phyloP scores from a whole-genome alignment of 53 echinoderm and acorn worm genomes.

The Temnopleurus reevesii region DNA sequence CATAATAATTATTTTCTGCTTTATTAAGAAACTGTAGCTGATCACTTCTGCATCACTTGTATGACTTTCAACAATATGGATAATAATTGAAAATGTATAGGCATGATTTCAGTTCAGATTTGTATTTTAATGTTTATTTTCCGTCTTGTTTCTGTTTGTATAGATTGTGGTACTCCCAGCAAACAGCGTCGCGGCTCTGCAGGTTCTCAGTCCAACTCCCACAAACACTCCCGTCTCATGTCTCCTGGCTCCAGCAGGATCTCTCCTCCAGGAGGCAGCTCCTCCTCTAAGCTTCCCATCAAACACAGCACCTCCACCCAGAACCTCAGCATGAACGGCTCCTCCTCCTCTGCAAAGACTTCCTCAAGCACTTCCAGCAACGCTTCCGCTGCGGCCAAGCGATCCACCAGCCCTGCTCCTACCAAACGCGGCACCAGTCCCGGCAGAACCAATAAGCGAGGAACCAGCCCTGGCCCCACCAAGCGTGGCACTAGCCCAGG shows the following conservation, averaged over 20 bases:
- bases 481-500: conserved; percentile 41
- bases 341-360: background rate
- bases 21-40: too few relatives aligned
- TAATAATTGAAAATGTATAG: too few relatives aligned
- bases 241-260: conserved; percentile 40
- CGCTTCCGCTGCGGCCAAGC: conserved; percentile 14
- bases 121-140: too few relatives aligned
- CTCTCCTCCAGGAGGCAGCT: background rate
- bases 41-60: too few relatives aligned
- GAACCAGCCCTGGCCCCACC: conserved; percentile 2
- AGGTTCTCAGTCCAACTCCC: conserved; percentile 35
- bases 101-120: too few relatives aligned
- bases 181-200: conserved; percentile 55
- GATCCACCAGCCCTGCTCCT: conserved; percentile 35
- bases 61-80: too few relatives aligned
- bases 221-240: conserved; percentile 21
- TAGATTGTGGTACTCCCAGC: background rate
- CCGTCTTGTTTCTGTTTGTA: background rate
- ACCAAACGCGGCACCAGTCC: conserved; percentile 10
- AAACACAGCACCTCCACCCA: conserved; percentile 56
- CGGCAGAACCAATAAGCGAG: conserved; percentile 1
- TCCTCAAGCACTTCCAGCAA: background rate
- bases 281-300: conserved; percentile 41
- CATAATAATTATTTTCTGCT: too few relatives aligned
- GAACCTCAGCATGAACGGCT: conserved; percentile 36